These are phyloP conservation scores for Xylocampa areola DNA, from an alignment of 2,888 invertebrate genomes.

Conservation along the genomic window DNA sequence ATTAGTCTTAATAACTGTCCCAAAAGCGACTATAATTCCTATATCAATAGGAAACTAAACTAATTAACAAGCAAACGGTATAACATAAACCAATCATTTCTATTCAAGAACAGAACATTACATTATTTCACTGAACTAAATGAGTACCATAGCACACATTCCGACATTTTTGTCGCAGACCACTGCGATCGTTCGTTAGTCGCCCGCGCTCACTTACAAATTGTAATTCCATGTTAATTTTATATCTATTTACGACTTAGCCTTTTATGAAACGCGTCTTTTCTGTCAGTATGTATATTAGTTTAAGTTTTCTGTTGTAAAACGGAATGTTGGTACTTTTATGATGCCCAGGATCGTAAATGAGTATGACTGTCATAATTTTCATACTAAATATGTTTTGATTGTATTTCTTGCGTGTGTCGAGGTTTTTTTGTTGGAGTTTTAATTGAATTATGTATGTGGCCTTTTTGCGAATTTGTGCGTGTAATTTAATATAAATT, in stretches of 20 bases:
- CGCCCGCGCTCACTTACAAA: slow-evolving; percentile 63
- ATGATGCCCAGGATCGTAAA: slow-evolving; percentile 51
- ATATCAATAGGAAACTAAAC: slow-evolving; percentile 17
- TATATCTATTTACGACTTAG: slow-evolving; percentile 74
- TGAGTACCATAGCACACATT: slow-evolving; percentile 52
- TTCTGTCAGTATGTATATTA: slow-evolving; percentile 46
- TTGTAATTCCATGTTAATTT: slow-evolving; percentile 82
- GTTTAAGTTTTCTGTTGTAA: slow-evolving; percentile 49
- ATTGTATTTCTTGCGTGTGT: slow-evolving; percentile 17
- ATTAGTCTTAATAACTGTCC: too few species aligned
- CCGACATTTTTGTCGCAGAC: slow-evolving; percentile 52
- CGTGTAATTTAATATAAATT: slow-evolving; percentile 1
- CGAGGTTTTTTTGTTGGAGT: slow-evolving; percentile 14
- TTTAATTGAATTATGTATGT: slow-evolving; percentile 21
- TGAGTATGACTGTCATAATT: slow-evolving; percentile 40
- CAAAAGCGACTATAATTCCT: not conserved
- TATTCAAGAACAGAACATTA: slow-evolving; percentile 49
- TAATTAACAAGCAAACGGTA: slow-evolving; percentile 34
- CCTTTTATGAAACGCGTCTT: slow-evolving; percentile 63
- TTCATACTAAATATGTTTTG: slow-evolving; percentile 49
- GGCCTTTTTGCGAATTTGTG: not conserved
- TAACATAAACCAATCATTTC: slow-evolving; percentile 43
- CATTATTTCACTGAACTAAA: slow-evolving; percentile 50
- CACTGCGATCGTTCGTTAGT: slow-evolving; percentile 56
- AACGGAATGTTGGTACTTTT: slow-evolving; percentile 51